Evolutionary conservation across 2,888 invertebrate species (phyloP).

Genomic region (Melieria crassipennis): DNA sequence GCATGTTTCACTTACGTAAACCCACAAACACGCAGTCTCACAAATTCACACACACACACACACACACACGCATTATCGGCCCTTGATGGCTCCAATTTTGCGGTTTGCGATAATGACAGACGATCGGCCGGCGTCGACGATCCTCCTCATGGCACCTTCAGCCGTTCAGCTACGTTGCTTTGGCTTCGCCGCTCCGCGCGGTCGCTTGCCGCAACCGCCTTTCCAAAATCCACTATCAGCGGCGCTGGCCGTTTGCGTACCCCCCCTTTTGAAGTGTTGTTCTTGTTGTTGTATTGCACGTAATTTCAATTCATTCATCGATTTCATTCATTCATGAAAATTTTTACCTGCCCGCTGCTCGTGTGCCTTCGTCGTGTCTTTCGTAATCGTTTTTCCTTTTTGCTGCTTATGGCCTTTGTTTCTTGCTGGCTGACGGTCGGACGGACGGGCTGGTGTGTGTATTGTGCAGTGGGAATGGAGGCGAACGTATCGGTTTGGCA

Average conservation of each 20-base stretch:
- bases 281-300: conserved; percentile 45
- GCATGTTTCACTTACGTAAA: neutral
- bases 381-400: neutral
- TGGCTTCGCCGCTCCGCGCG: neutral
- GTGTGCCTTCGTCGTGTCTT: neutral
- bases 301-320: conserved; percentile 59
- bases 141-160: neutral
- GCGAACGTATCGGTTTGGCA: too few species aligned
- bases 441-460: too few species aligned
- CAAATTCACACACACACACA: neutral
- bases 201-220: neutral
- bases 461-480: too few species aligned
- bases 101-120: conserved; percentile 31
- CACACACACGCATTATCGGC: conserved; percentile 16
- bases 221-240: neutral
- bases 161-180: neutral
- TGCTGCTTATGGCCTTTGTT: too few species aligned
- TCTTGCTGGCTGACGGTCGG: too few species aligned
- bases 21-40: too few species aligned
- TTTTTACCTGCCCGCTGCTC: conserved; percentile 15
- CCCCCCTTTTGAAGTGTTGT: neutral
- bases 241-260: neutral
- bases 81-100: conserved; percentile 26
- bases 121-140: neutral
- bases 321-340: conserved; percentile 39